A percentile compares a stretch with the other conserved stretches of the same genome.
Evolutionary conservation across 2,888 invertebrate genomes (phyloP).

Genomic region (Standfussiana lucernea): DNA sequence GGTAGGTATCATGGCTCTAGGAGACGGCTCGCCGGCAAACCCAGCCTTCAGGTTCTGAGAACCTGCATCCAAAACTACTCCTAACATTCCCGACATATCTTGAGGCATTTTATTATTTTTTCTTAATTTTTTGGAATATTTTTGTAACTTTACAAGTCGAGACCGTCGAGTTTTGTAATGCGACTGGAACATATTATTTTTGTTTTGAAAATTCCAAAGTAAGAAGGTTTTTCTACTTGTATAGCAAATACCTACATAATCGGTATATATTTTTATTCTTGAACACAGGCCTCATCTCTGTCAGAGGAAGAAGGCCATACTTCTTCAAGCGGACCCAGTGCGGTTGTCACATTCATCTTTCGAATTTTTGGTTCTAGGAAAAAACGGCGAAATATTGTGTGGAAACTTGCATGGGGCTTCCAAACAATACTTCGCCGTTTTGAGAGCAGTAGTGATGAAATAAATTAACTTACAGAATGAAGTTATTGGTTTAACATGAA

Average conservation of each 20-base stretch:
- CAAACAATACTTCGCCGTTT: not conserved
- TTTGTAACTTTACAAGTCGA: constrained; percentile 15
- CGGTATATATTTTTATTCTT: not conserved
- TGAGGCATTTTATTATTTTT: constrained; percentile 56
- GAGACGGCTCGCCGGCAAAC: constrained; percentile 97
- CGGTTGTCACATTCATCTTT: not conserved
- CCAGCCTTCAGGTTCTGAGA: constrained; percentile 98
- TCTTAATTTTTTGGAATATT: not conserved
- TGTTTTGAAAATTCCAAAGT: not conserved
- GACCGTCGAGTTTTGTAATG: constrained; percentile 43
- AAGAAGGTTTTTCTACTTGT: not conserved
- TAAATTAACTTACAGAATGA: not conserved
- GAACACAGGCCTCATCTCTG: not conserved
- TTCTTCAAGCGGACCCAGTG: not conserved
- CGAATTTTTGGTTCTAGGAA: not conserved
- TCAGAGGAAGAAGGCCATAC: not conserved
- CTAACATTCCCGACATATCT: constrained; percentile 86
- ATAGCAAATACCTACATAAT: not conserved
- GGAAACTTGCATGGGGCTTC: not conserved
- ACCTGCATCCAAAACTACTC: constrained; percentile 96
- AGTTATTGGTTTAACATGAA: not conserved
- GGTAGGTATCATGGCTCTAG: constrained; percentile 97
- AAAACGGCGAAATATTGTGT: no score
- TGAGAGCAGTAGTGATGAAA: not conserved
- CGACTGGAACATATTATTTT: not conserved